These are phyloP conservation scores for Trachymyrmex cornetzi DNA, from an alignment of 1,140 invertebrate genomes.

Conservation along the genomic window DNA sequence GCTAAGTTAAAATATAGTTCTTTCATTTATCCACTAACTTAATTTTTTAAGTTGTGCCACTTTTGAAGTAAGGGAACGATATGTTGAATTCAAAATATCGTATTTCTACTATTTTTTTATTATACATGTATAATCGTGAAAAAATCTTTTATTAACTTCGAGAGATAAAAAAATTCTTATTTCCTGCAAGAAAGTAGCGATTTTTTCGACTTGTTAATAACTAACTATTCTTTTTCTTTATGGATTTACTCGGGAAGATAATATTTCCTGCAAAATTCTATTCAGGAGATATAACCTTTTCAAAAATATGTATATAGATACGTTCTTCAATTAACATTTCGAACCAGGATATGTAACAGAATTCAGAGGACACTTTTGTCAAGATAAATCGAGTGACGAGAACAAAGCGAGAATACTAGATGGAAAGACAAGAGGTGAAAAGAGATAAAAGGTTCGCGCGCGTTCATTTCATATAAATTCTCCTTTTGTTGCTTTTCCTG, in stretches of 20 bases:
- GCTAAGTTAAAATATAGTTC: background rate
- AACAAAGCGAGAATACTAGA: conserved; percentile 49
- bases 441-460: conserved; percentile 2
- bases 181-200: background rate
- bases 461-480: conserved; percentile 71
- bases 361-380: conserved; percentile 35
- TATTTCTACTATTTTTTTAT: background rate
- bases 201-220: background rate
- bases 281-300: background rate
- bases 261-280: background rate
- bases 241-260: background rate
- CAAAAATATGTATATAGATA: background rate
- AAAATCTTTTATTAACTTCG: conserved; percentile 6
- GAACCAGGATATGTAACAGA: conserved; percentile 8
- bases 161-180: background rate
- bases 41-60: background rate
- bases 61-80: no score
- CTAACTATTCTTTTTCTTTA: background rate
- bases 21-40: background rate
- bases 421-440: conserved; percentile 15
- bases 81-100: background rate
- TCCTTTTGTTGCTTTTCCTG: conserved; percentile 76
- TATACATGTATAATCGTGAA: background rate
- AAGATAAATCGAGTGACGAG: conserved; percentile 73
- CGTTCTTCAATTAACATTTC: conserved; percentile 1